Base-by-base conservation (phyloP, 2,113 vertebrate genomes). In the Ageneiosus marmoratus region DNA sequence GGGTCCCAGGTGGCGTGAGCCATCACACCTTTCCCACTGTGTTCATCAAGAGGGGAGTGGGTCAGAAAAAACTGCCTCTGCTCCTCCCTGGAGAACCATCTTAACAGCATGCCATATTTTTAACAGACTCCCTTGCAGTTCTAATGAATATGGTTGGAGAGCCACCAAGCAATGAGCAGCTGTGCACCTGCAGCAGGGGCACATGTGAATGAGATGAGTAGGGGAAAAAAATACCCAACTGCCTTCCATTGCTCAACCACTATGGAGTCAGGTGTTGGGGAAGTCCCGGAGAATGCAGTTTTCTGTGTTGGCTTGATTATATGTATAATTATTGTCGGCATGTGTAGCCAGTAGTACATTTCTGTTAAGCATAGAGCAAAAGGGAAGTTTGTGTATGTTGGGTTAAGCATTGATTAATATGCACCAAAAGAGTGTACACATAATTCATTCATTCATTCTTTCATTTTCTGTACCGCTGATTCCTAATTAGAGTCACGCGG, bases 241-340 rank as follows among this genome's bases (percentile, higher is more conserved):
- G 82, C 53, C 41, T 81, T 58, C 20, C 48, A 41, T 37, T 29
- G 22, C 11, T 50, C 50, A n/a, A 51, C 46, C 37, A 69, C 78
- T 85, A 51, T 73, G 56, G 50, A 75, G 77, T 86, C 82, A 86
- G 84, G 86, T 83, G 78, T 55, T 37, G 29, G 77, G 78, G 79
- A 93, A 91, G 90, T 89, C 89, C 89, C 88, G 82, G 79, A 88
- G 90, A 87, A 87, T 87, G 82, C 83, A 87, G 69, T 69, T 82
- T 65, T 77, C 44, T 72, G 63, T 76, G 32, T 65, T 46, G 34
- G 55, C 44, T 80, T 86, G 70, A 81, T 67, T 77, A 70, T 81
- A 62, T 81, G 80, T 80, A 80, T 34, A 56, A 22, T 24, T 56
- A 48, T 46, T 51, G 32, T 37, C 29, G 37, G 46, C 20, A 24